Percentiles rank a stretch among this genome's conserved stretches.
phyloP scores from a whole-genome alignment of 2,888 invertebrate species.

The Caenorhabditis becei region DNA sequence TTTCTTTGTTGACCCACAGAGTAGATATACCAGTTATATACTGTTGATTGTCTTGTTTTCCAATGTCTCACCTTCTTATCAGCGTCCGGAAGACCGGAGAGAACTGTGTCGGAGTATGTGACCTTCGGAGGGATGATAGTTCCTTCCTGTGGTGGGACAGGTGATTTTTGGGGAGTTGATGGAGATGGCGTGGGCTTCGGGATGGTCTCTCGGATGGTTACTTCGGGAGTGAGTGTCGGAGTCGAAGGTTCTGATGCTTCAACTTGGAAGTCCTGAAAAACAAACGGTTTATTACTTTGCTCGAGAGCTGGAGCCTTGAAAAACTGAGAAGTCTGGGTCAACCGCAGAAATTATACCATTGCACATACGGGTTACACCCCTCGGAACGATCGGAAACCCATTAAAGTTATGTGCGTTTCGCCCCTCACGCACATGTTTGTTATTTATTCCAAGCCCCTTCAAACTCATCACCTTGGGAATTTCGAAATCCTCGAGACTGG shows the following conservation, averaged over 20 bases:
- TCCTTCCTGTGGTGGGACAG: slow-evolving; percentile 39
- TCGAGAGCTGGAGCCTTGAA: too few relatives aligned
- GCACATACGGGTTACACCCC: slow-evolving; percentile 20
- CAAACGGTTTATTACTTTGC: too few relatives aligned
- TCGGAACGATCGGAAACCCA: slow-evolving; percentile 7
- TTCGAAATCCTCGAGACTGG: slow-evolving; percentile 77
- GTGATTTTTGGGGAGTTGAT: slow-evolving; percentile 30
- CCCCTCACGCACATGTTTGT: slow-evolving; percentile 28
- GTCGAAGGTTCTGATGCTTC: slow-evolving; percentile 68
- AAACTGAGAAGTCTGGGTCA: not conserved
- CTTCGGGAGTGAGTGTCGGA: slow-evolving; percentile 67
- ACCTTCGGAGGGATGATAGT: slow-evolving; percentile 50
- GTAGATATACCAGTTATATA: slow-evolving; percentile 27
- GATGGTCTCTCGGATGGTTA: slow-evolving; percentile 64
- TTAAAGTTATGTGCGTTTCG: slow-evolving; percentile 29
- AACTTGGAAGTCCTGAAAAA: slow-evolving; percentile 62
- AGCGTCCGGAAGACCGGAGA: slow-evolving; percentile 56
- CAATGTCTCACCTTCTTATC: slow-evolving; percentile 54
- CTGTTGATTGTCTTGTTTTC: slow-evolving; percentile 5
- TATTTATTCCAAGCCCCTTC: too few relatives aligned
- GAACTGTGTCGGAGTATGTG: slow-evolving; percentile 53
- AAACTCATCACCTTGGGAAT: slow-evolving; percentile 55
- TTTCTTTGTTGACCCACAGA: slow-evolving; percentile 40
- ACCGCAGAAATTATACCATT: not conserved
- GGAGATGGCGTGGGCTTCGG: slow-evolving; percentile 53